Evolutionary conservation across 2,113 vertebrate species (phyloP).

Genomic region (Larimichthys crocea): DNA sequence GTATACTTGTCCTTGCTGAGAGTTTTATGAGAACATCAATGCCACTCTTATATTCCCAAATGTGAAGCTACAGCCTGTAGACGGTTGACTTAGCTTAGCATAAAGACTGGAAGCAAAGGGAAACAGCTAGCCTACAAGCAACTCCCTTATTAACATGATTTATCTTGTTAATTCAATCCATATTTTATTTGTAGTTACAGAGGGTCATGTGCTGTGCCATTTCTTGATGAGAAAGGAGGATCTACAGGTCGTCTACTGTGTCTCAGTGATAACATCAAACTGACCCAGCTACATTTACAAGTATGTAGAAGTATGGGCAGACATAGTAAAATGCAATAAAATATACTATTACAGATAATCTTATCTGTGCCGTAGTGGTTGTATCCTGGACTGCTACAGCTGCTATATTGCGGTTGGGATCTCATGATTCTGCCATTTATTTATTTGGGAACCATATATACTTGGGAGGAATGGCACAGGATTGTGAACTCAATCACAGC

Average conservation of each 20-base stretch:
- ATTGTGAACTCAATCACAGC: conserved; percentile 84
- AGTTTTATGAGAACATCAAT: background rate
- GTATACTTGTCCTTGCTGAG: too few species aligned
- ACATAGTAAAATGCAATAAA: conserved; percentile 11
- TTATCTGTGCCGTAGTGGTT: conserved; percentile 41
- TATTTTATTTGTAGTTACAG: too few species aligned
- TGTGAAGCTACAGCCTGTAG: background rate
- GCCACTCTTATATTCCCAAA: background rate
- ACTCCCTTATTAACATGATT: too few species aligned
- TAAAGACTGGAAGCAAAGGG: too few species aligned
- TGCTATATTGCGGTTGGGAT: conserved; percentile 56
- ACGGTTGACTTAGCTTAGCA: too few species aligned
- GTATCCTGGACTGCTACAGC: conserved; percentile 34
- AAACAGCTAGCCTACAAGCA: too few species aligned
- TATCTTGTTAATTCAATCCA: too few species aligned
- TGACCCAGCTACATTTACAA: conserved; percentile 3
- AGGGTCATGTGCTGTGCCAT: too few species aligned
- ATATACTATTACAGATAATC: conserved; percentile 47
- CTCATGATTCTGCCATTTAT: conserved; percentile 77
- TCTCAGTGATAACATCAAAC: conserved; percentile 21
- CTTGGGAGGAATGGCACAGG: conserved; percentile 70
- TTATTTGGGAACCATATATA: conserved; percentile 72
- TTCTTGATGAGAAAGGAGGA: background rate
- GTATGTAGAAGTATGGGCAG: conserved; percentile 25
- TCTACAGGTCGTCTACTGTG: background rate